Base-by-base conservation (phyloP, 1,140 invertebrate genomes). In the Dinothrombium tinctorium region DNA sequence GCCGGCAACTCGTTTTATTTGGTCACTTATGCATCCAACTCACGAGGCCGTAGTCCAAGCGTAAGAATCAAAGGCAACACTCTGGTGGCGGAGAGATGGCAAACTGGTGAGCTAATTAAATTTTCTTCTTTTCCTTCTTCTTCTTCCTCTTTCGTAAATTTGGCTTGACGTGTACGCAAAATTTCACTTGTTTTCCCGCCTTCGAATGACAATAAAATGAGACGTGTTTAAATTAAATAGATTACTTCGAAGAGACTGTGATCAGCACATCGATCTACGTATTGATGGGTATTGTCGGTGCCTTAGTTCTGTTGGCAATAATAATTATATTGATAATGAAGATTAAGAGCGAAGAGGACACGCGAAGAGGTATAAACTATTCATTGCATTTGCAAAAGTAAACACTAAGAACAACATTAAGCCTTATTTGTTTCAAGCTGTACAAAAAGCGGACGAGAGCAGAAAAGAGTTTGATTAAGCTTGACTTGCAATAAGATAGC, bases 311-410 rank as follows among this genome's bases (percentile, higher is more conserved):
- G 25, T 23, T 48, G 15, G 47, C 43, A 12, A 45, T 48, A 22
- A 37, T 48, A n/a, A 45, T 48, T 4, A 48, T 48, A 11, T 40
- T 48, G 11, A 43, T 48, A 6, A 35, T 48, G 43, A 48, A 48
- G 25, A 23, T 38, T n/a, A 8, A 22, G 8, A 38, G 23, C 26
- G 23, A 38, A 9, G 23, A 25, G n/a, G n/a, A 38, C 17, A 14
- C 29, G 5, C 29, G 29, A 7, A 32, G 17, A 32, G 29, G 29
- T 32, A 12, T 14, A 15, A 7, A n/a, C n/a, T 28, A 28, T 8
- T 28, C n/a, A n/a, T 28, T 28, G 26, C 7, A 7, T 8, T 8
- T 28, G 7, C n/a, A 28, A 28, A 28, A n/a, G 26, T 28, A 8
- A 28, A 28, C 17, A 14, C n/a, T 32, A 7, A 32, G 5, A 5